Evolutionary conservation across 2,888 invertebrate species (phyloP).

Genomic region (Noctua pronuba): DNA sequence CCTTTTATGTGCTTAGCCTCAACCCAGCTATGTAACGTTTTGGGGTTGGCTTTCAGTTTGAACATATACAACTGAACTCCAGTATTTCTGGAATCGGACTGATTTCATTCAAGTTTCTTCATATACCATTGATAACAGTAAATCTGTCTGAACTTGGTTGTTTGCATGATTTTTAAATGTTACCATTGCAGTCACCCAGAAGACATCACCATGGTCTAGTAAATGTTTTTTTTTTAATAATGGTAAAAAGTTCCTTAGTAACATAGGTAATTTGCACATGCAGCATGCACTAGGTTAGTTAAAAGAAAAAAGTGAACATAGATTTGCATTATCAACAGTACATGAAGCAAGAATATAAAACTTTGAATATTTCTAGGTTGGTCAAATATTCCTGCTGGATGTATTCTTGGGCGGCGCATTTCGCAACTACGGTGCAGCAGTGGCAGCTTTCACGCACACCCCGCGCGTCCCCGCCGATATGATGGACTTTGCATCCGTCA

Average conservation of each 20-base stretch:
- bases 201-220: constrained; percentile 2
- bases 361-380: constrained; percentile 85
- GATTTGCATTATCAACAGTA: neutral
- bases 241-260: constrained; percentile 3
- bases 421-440: constrained; percentile 90
- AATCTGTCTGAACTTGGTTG: neutral
- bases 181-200: neutral
- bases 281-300: constrained; percentile 1
- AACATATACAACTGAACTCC: neutral
- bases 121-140: neutral
- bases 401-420: constrained; percentile 92
- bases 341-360: neutral
- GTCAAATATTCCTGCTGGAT: constrained; percentile 93
- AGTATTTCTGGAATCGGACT: neutral
- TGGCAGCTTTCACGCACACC: constrained; percentile 85
- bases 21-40: neutral
- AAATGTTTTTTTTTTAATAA: neutral
- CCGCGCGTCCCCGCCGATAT: constrained; percentile 77
- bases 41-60: neutral
- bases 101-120: neutral
- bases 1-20: neutral
- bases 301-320: neutral
- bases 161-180: neutral
- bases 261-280: constrained; percentile 2
- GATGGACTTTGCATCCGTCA: constrained; percentile 83